Evolutionary conservation across 1,140 invertebrate genomes (phyloP), one percentile per base, ranked within the genome.

Genomic region (Hestina assimilis): DNA sequence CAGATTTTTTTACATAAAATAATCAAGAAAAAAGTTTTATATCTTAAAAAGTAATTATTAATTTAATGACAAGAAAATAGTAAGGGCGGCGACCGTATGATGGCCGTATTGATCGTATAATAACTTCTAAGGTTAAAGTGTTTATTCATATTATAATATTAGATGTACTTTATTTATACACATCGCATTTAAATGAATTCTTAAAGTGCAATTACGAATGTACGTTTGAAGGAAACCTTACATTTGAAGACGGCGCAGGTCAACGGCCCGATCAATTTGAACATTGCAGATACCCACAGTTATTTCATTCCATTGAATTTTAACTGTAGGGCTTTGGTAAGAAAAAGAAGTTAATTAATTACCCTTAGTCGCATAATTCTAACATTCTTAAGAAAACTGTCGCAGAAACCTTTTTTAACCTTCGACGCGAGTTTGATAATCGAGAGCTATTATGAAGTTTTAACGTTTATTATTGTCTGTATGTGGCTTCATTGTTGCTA

Each of bases 141-240:
- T 38, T 8, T 38, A 38, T 38, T 17, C 8, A 38, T 38, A 4
- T 28, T 9, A 9, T 28, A 28, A 9, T 28, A 8, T 9, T 28
- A 6, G n/a, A 28, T n/a, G n/a, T 28, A 8, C 3, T 26, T 26
- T 2, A 26, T 28, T 28, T 28, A 1, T 28, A 28, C 6, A 6
- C 24, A 28, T 4, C 8, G n/a, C 6, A 28, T 5, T 5, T 2
- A 28, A 28, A 28, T 8, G 2, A 28, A 28, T 9, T 1, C 1
- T 35, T 7, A 17, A 3, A n/a, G n/a, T 38, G 6, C 19, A 19
- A 19, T 38, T 8, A 9, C 9, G 5, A 21, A 48, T 33, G 2
- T 35, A 14, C 19, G 9, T 2, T 12, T 21, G 28, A 48, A 33
- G 14, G 45, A 48, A 48, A 19, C 45, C 45, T 31, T 48, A 23